phyloP scores from a whole-genome alignment of 2,113 vertebrate species.

The Nycticryphes semicollaris region DNA sequence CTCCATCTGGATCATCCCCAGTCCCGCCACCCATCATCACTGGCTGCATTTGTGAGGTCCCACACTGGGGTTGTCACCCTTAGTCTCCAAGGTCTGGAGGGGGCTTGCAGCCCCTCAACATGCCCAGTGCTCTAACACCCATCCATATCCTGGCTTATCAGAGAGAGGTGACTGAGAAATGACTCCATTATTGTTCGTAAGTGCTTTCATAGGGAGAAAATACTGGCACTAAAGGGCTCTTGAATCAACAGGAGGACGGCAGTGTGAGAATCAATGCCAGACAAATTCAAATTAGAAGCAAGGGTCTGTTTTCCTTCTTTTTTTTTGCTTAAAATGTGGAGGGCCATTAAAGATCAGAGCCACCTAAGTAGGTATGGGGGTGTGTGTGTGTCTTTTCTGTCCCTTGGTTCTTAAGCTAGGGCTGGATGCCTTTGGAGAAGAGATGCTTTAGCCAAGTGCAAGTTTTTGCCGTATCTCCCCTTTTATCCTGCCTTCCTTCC shows the following conservation, averaged over 20 bases:
- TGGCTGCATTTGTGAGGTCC: background rate
- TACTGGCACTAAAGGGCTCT: background rate
- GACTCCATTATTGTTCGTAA: fast-evolving
- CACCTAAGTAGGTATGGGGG: fast-evolving
- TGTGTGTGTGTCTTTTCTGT: background rate
- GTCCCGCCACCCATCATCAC: background rate
- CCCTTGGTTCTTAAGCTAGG: background rate
- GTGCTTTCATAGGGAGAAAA: background rate
- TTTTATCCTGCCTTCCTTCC: background rate
- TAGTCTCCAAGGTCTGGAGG: background rate
- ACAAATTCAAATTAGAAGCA: background rate
- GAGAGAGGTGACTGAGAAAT: background rate
- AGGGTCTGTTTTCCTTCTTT: background rate
- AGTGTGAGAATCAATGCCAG: fast-evolving
- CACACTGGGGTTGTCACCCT: fast-evolving
- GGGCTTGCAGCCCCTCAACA: background rate
- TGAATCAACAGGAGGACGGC: background rate
- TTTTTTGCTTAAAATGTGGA: background rate
- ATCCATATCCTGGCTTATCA: background rate
- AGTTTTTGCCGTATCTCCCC: background rate
- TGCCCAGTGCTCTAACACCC: fast-evolving
- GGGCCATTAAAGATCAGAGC: background rate
- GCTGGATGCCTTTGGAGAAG: background rate
- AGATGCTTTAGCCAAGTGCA: fast-evolving
- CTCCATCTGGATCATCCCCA: background rate